These are phyloP conservation scores for Echiichthys vipera DNA, from an alignment of 2,797 vertebrate species.

Conservation along the genomic window DNA sequence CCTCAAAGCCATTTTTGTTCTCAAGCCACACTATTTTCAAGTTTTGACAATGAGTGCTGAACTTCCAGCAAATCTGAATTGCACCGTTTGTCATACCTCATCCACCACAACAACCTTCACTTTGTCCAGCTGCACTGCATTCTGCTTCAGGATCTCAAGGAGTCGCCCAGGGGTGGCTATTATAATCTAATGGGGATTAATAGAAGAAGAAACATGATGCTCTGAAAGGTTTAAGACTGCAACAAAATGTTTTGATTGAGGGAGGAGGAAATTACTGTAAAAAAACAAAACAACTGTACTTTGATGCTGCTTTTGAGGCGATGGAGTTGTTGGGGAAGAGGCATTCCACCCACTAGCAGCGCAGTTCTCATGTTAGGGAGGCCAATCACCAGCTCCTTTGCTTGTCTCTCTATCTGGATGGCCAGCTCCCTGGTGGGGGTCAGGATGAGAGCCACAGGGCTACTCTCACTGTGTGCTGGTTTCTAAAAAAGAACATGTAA, in stretches of 20 bases:
- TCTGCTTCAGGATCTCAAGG: constrained; percentile 93
- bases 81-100: constrained; percentile 85
- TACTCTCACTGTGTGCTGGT: constrained; percentile 10
- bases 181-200: constrained; percentile 83
- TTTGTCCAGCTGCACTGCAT: constrained; percentile 83
- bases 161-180: constrained; percentile 96
- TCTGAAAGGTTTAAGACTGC: background rate
- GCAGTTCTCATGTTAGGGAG: constrained; percentile 94
- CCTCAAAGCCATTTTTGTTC: background rate
- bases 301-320: constrained; percentile 92
- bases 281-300: constrained; percentile 79
- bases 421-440: constrained; percentile 96
- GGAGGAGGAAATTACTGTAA: constrained; percentile 1
- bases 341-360: constrained; percentile 95
- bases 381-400: constrained; percentile 91
- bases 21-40: background rate
- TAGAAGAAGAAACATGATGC: constrained; percentile 3
- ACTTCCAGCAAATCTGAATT: background rate
- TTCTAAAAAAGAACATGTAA: constrained; percentile 60
- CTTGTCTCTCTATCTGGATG: constrained; percentile 95
- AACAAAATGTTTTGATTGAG: background rate
- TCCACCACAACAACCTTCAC: constrained; percentile 92
- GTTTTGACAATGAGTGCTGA: background rate
- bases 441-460: constrained; percentile 88
- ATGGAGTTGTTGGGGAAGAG: constrained; percentile 93